These are phyloP conservation scores for Listronotus bonariensis DNA, from an alignment of 1,140 invertebrate genomes.

Conservation along the genomic window DNA sequence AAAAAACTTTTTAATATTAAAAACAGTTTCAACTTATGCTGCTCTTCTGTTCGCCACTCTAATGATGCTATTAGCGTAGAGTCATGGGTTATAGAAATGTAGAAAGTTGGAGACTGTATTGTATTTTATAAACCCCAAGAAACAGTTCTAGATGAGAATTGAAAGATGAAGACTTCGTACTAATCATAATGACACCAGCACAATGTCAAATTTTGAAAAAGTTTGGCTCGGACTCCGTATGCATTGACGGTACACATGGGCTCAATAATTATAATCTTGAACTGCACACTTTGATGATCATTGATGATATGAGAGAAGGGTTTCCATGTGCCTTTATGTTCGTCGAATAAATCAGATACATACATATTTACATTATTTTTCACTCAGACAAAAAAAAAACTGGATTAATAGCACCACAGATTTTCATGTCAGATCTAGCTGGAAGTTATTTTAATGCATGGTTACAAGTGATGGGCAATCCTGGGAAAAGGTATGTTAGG, in stretches of 20 bases:
- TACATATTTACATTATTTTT: constrained; percentile 17
- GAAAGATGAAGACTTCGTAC: constrained; percentile 17
- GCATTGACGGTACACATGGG: constrained; percentile 32
- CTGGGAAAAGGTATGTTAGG: too few species aligned
- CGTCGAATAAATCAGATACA: constrained; percentile 23
- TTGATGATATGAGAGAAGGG: constrained; percentile 27
- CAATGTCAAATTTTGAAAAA: constrained; percentile 3
- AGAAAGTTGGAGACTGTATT: constrained; percentile 5
- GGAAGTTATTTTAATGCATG: constrained; percentile 28
- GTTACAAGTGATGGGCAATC: constrained; percentile 18
- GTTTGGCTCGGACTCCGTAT: constrained; percentile 16
- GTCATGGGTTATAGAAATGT: constrained; percentile 13
- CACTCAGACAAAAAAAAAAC: constrained; percentile 6
- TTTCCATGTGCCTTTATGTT: constrained; percentile 27
- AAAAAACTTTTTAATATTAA: constrained; percentile 21
- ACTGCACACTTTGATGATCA: constrained; percentile 11
- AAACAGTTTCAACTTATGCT: constrained; percentile 7
- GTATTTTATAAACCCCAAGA: constrained; percentile 25
- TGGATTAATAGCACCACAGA: constrained; percentile 6
- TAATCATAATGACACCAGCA: constrained; percentile 19
- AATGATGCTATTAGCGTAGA: constrained; percentile 5
- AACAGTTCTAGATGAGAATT: too few species aligned
- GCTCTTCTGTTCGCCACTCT: constrained; percentile 13
- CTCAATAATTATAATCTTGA: constrained; percentile 24
- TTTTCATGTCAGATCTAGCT: constrained; percentile 28